Evolutionary conservation across 2,113 vertebrate species (phyloP).

Genomic region (Sakesphorus luctuosus): DNA sequence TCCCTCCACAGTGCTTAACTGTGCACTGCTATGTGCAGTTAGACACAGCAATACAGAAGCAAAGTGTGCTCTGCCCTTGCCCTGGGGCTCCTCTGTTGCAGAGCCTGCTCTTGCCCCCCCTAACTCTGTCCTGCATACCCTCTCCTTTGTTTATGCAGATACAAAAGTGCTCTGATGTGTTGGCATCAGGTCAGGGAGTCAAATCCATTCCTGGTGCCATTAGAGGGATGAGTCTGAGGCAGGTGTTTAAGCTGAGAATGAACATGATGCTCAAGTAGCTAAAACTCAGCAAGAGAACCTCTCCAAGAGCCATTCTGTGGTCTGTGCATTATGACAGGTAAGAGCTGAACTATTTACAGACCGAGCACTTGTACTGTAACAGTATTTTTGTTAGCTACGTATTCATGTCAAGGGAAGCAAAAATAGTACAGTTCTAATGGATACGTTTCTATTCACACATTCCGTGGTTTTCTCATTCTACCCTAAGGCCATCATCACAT

Average conservation of each 20-base stretch:
- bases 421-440: background rate
- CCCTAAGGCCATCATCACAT: constrained; percentile 38
- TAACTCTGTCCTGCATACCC: background rate
- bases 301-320: background rate
- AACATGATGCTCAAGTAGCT: background rate
- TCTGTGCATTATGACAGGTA: background rate
- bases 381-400: background rate
- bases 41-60: background rate
- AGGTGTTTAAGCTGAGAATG: background rate
- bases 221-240: background rate
- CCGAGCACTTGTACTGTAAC: background rate
- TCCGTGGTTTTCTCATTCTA: background rate
- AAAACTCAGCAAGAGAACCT: background rate
- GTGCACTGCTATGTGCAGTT: background rate
- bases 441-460: background rate
- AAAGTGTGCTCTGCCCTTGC: background rate
- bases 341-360: background rate
- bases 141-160: background rate
- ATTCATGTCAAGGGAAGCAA: background rate
- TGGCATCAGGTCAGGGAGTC: background rate
- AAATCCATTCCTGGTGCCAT: background rate
- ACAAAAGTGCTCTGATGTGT: background rate
- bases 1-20: background rate
- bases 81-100: background rate
- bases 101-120: fast-evolving